Base-by-base conservation (phyloP, 92 coral and sea anemone species). In the Porites cylindrica region DNA sequence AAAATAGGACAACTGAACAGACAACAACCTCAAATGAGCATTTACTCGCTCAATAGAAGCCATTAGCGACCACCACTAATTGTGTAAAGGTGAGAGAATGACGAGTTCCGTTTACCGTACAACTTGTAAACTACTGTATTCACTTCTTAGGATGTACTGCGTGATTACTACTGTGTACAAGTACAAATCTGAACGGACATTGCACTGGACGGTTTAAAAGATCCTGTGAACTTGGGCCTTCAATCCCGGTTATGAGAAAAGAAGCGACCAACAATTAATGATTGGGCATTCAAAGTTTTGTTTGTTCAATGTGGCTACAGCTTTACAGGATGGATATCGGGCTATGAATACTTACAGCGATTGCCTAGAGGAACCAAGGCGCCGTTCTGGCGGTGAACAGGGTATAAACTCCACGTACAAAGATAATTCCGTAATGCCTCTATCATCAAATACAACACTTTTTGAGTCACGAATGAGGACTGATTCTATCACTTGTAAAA, bases 1-100 rank as follows among this genome's bases (percentile, higher is more conserved):
- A 91, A 92, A 92, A 90, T 86, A 91, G 95, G 86, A 82, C 95
- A 89, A 92, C 93, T 92, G 95, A 90, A 86, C 85, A 89, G 93
- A 92, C 93, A 78, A 87, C 75, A 68, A 80, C 91, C 89, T 81
- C 58, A 90, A 92, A 92, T 92, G 95, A 89, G 91, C 95, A 92
- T 92, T 86, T 88, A 82, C 69, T 82, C 80, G 88, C 80, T 85
- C 91, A 86, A 92, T 89, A 61, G 89, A 73, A 70, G 88, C 98
- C 92, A 95, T 95, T 93, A 95, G 88, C 94, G 83, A 85, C 76
- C 32, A 74, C 62, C 70, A 63, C 72, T 87, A 80, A 94, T 94
- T 92, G 94, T 90, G 87, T 47, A 61, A 88, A 95, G 87, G 94
- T 91, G 94, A 80, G 90, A 91, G 89, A 93, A 85, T 89, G 91